Base-by-base conservation (phyloP, 1,140 invertebrate species). In the Scaptomyza hsui region DNA sequence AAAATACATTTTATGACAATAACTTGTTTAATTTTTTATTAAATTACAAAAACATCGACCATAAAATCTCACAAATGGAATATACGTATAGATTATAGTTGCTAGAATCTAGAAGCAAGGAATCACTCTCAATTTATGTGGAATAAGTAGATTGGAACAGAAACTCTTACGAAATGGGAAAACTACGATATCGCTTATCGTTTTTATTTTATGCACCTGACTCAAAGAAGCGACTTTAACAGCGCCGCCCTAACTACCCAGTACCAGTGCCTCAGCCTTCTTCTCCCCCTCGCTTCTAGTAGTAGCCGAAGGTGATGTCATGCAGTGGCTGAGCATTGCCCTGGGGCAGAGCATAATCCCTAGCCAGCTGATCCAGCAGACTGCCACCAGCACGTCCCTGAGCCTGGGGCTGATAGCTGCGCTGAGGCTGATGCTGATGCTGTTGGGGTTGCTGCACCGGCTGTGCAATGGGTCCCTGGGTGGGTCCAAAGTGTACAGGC, bases 271-370 rank as follows among this genome's bases (percentile, higher is more conserved):
- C 24, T 53, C 18, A 26, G 15, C n/a, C 16, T 37, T 37, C 32
- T 29, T 9, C n/a, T n/a, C n/a, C n/a, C 6, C 26, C 26, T n/a
- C 35, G 10, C 60, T 56, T 32, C 92, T 93, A 95, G 88, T 94
- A 95, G 68, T 94, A 94, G 76, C 95, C 95, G 78, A 96, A 97
- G 59, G 95, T 95, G 83, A 96, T 96, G 85, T 96, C 96, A 79
- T 96, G 95, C 13, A 95, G 91, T 0, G 95, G 94, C 2, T 94
- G 93, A 9, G 95, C 93, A 7, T 92, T 93, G 37, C 93, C 93
- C 76, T 94, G 92, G 0, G 96, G 95, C 15, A 97, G 90, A 10
- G 95, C 94, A 80, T 95, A 96, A 72, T 97, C 95, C 78, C 95
- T 94, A 15, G 95, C 94, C n/a, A 97, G 92, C 79, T 96, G 95